Evolutionary conservation across 2,113 vertebrate species (phyloP), one percentile per base, ranked within the genome.

Genomic region (Tychaedon coryphoeus): DNA sequence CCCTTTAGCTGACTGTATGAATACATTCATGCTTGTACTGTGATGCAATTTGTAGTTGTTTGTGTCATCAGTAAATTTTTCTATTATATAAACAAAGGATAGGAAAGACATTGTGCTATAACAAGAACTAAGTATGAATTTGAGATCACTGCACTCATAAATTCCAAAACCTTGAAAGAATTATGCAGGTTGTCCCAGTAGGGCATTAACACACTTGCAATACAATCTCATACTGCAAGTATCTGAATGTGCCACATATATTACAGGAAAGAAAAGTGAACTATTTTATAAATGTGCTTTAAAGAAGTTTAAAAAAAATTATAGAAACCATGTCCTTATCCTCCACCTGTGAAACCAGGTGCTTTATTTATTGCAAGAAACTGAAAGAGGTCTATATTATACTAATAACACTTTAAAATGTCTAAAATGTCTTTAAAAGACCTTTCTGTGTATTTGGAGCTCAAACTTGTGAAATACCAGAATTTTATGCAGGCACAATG

Each of bases 311-410:
- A 12, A 85, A 77, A 40, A 67, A 36, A 11, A 25, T 2, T 33
- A 77, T 60, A 24, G 34, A 93, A 95, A 78, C 36, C n/a, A 14
- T 84, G 40, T 56, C 18, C 26, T 86, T 94, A 85, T 88, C 19
- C 47, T 13, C 50, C 87, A 95, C 61, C 88, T 95, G 82, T 92
- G 88, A 91, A 96, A 29, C 70, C 90, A 93, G 92, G 72, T 93
- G 93, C 19, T 54, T 93, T 84, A 86, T 86, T 94, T 95, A 92
- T 80, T 95, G 71, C 19, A 83, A 93, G 71, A 85, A 88, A 76
- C 42, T 82, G 42, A 70, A 88, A 81, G 48, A 92, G 28, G 12
- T 72, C 82, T 85, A 64, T 89, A 69, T 62, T 92, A 33, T 50
- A 82, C 5, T 93, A 84, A 78, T 57, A 56, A 54, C 33, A 66